A percentile compares a stretch with the other conserved stretches of the same genome.
These are phyloP conservation scores for Darevskia nairensis DNA, from an alignment of 2,797 vertebrate species.

Conservation along the genomic window DNA sequence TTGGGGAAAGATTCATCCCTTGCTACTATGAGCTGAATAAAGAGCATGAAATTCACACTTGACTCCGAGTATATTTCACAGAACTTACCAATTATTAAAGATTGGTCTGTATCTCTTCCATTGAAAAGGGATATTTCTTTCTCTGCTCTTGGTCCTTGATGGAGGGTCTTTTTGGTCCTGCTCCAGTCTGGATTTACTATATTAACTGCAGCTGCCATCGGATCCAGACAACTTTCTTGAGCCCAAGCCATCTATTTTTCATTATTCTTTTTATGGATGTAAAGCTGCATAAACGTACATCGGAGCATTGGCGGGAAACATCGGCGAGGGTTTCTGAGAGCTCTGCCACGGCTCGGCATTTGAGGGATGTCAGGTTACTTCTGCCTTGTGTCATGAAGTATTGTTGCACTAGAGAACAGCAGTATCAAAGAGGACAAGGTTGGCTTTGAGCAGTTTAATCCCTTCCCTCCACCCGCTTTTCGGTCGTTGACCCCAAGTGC, in stretches of 20 bases:
- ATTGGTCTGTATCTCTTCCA: not conserved
- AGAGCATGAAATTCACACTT: too few relatives aligned
- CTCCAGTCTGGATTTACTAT: not conserved
- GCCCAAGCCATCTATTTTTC: constrained; percentile 1
- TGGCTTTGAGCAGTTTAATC: not conserved
- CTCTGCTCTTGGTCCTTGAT: not conserved
- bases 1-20: too few relatives aligned
- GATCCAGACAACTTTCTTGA: constrained; percentile 17
- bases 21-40: too few relatives aligned
- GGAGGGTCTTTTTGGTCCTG: too few relatives aligned
- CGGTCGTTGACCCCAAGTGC: constrained; percentile 53
- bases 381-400: constrained; percentile 63
- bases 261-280: constrained; percentile 27
- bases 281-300: constrained; percentile 24
- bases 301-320: constrained; percentile 6
- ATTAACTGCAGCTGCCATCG: constrained; percentile 17
- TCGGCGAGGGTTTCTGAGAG: constrained; percentile 52
- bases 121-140: not conserved
- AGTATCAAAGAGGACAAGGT: constrained; percentile 62
- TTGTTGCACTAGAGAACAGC: constrained; percentile 8
- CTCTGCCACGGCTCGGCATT: constrained; percentile 32
- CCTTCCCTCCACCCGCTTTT: not conserved
- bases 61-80: too few relatives aligned
- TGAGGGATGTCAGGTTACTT: constrained; percentile 60
- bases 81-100: not conserved